Percentiles rank a stretch among this genome's conserved stretches.
phyloP scores from a whole-genome alignment of 2,113 vertebrate species.

The Ptychochromis oligacanthus region DNA sequence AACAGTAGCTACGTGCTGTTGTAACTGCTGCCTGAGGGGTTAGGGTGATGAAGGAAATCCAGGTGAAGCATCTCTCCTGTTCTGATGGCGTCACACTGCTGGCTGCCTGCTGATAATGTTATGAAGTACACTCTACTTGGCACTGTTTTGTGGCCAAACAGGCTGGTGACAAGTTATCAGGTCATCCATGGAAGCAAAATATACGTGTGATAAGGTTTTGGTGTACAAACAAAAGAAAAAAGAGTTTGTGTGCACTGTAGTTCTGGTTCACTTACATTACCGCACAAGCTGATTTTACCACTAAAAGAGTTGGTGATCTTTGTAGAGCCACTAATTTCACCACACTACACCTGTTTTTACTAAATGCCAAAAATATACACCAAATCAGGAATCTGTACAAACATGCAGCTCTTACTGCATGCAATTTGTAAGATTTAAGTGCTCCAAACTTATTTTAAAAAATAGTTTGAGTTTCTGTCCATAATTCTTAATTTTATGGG shows the following conservation, averaged over 20 bases:
- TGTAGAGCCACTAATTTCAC: background rate
- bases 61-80: conserved; percentile 67
- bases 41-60: conserved; percentile 79
- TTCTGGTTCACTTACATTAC: background rate
- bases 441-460: background rate
- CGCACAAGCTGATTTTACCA: background rate
- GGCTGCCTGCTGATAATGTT: conserved; percentile 60
- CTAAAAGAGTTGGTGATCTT: background rate
- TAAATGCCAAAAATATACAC: background rate
- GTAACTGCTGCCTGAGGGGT: conserved; percentile 51
- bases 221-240: conserved; percentile 5
- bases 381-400: background rate
- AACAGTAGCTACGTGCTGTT: conserved; percentile 77
- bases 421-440: background rate
- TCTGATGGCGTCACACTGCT: conserved; percentile 62
- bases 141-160: conserved; percentile 25
- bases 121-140: conserved; percentile 35
- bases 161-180: conserved; percentile 16
- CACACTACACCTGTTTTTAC: background rate
- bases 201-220: background rate
- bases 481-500: conserved; percentile 9
- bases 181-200: conserved; percentile 9
- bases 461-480: background rate
- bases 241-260: background rate
- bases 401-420: background rate